Base-by-base conservation (phyloP, 2,113 vertebrate species). In the Myrmecobius fasciatus region DNA sequence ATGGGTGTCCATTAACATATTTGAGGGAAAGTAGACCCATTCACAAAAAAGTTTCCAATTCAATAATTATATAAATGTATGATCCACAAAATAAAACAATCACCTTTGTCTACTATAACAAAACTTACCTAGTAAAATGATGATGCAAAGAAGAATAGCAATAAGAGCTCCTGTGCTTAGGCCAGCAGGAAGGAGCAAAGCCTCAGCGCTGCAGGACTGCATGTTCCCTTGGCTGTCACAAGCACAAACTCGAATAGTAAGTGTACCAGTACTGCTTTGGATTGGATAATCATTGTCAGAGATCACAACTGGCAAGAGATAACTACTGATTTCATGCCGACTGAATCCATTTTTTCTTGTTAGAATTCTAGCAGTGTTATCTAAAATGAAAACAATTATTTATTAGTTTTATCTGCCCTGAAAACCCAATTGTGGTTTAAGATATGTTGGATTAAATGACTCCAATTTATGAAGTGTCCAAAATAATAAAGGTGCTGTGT, bases 341-440 rank as follows among this genome's bases (percentile, higher is more conserved):
- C 98, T 99, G 97, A 99, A 99, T 36, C 99, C 99, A 26, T 99
- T 99, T 93, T 99, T 98, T 95, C 99, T 98, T 0, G 99, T 99
- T 98, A 99, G 95, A 98, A 99, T 99, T 92, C 99, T 99, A 96
- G 99, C 99, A 26, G 99, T 99, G 98, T 99, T 99, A 98, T 99
- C 99, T 99, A 98, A 94, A 97, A 98, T 51, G 9, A 92, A 93
- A 92, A 96, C 1, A 56, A 43, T 90, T 90, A 92, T 28, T 56
- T 83, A 25, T 75, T 36, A 49, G 36, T 75, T 95, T 46, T 20
- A 89, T 51, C 92, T 56, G 12, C 46, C 8, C 10, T n/a, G 8
- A 47, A 56, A 83, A 31, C 1, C 0, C 67, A 83, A 24, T 43
- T 83, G n/a, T 83, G 36, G 17, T 43, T 83, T n/a, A 83, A 83